Conservation (phyloP, 2,888 invertebrate species). For the Agrypnus murinus region DNA sequence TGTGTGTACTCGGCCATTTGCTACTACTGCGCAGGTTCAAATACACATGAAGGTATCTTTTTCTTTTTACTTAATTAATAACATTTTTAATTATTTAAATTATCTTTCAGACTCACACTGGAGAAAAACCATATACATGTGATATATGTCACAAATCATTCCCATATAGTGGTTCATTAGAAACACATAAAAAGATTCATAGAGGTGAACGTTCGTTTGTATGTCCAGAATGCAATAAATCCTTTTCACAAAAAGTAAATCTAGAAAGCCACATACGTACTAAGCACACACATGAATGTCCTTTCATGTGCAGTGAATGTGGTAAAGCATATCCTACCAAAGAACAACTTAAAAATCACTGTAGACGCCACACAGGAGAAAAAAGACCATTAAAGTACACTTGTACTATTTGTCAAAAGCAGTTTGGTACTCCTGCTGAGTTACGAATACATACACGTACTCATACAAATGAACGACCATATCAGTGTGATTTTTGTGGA, state of each 20-base stretch:
- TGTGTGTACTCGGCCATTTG: conserved; percentile 58
- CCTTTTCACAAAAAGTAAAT: conserved; percentile 61
- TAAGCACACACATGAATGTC: conserved; percentile 62
- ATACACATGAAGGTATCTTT: conserved; percentile 60
- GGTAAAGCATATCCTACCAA: conserved; percentile 59
- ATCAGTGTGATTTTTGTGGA: conserved; percentile 61
- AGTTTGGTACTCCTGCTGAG: conserved; percentile 57
- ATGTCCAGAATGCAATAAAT: conserved; percentile 59
- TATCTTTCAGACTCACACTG: conserved; percentile 57
- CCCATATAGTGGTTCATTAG: conserved; percentile 60
- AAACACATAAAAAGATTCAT: conserved; percentile 61
- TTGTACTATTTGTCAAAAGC: conserved; percentile 57
- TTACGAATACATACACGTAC: conserved; percentile 58
- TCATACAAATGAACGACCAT: conserved; percentile 62
- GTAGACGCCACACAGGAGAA: conserved; percentile 62
- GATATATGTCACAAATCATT: conserved; percentile 61
- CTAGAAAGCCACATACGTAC: conserved; percentile 59
- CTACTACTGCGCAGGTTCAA: conserved; percentile 58
- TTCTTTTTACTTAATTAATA: too few relatives aligned
- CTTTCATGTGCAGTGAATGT: conserved; percentile 62
- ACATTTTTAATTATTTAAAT: neutral
- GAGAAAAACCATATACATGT: conserved; percentile 59
- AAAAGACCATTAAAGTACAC: conserved; percentile 56
- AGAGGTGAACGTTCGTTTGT: conserved; percentile 56
- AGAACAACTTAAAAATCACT: conserved; percentile 61